Evolutionary conservation across 1,140 invertebrate species (phyloP).

Genomic region (Magallana ariakensis): DNA sequence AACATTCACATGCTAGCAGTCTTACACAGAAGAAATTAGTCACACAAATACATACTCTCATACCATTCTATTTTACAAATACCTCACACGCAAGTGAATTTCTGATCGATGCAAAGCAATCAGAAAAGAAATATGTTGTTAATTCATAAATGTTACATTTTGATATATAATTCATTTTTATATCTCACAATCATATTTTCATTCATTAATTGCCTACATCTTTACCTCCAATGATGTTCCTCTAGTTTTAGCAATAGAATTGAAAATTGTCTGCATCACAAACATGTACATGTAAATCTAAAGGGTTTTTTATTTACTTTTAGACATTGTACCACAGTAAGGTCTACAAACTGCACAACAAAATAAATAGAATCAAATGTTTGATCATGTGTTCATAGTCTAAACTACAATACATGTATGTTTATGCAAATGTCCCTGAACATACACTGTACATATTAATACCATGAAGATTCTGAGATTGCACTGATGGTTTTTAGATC

Average conservation of each 20-base stretch:
- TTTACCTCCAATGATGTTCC: no score
- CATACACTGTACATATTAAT: background rate
- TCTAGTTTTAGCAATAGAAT: no score
- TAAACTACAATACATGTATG: no score
- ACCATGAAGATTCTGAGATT: background rate
- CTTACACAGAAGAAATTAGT: background rate
- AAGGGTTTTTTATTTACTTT: no score
- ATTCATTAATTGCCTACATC: no score
- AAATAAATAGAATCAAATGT: background rate
- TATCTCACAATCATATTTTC: no score
- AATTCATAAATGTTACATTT: no score
- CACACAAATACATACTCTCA: background rate
- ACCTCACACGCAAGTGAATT: background rate
- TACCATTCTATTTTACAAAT: background rate
- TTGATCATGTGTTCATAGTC: no score
- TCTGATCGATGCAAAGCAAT: background rate
- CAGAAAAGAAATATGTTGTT: background rate
- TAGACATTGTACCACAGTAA: background rate
- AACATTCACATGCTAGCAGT: background rate
- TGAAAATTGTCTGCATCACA: background rate
- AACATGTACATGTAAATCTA: background rate
- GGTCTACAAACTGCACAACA: conserved; percentile 6
- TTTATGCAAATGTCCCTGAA: conserved; percentile 20
- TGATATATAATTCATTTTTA: no score
- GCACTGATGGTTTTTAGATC: background rate